These are phyloP conservation scores for Bibio marci DNA, from an alignment of 2,888 invertebrate genomes.

Conservation along the genomic window DNA sequence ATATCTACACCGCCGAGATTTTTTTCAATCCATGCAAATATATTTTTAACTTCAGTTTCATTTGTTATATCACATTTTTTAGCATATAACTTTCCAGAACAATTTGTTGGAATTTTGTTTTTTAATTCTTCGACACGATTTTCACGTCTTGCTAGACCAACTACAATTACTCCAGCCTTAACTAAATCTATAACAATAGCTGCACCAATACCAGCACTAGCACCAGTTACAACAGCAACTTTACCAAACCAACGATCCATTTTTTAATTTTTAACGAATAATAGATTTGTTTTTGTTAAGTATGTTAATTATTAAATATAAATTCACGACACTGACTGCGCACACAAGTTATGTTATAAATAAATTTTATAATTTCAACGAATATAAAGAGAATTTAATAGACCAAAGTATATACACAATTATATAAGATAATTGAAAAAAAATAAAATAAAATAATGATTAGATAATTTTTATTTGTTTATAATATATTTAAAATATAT, in stretches of 20 bases:
- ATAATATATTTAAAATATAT: too few species aligned
- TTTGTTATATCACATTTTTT: constrained; percentile 34
- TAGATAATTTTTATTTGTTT: too few species aligned
- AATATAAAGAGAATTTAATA: too few species aligned
- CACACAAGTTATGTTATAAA: too few species aligned
- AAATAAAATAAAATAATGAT: too few species aligned
- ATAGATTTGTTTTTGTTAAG: too few species aligned
- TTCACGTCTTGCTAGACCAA: constrained; percentile 35
- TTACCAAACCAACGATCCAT: constrained; percentile 44
- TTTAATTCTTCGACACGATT: constrained; percentile 21
- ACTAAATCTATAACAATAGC: constrained; percentile 30
- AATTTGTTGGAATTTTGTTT: constrained; percentile 10
- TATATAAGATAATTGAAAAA: too few species aligned
- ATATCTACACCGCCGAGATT: constrained; percentile 37
- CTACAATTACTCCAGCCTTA: constrained; percentile 34
- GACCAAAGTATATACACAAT: too few species aligned
- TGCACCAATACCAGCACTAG: constrained; percentile 43
- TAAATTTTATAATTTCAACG: too few species aligned
- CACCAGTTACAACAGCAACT: constrained; percentile 46
- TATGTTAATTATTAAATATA: too few species aligned
- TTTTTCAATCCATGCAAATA: constrained; percentile 34
- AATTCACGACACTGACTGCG: too few species aligned
- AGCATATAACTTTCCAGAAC: constrained; percentile 20
- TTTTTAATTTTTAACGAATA: too few species aligned
- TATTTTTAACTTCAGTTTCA: constrained; percentile 33